Evolutionary conservation across 2,888 invertebrate genomes (phyloP).

Genomic region (Chironomus tentans): DNA sequence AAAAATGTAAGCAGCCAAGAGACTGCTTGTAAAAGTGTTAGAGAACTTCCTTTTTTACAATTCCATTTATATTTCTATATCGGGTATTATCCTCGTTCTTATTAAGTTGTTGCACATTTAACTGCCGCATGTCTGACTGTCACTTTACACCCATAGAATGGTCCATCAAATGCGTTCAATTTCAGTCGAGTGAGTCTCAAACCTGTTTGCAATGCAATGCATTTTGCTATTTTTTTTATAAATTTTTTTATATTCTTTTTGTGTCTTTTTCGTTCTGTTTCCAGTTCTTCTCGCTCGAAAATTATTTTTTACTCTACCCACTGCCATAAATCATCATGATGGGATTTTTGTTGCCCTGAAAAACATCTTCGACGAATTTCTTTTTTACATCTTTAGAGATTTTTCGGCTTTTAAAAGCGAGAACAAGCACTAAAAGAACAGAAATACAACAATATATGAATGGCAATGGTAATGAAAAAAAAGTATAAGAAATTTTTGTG

Average conservation of each 20-base stretch:
- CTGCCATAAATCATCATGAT: slow-evolving; percentile 21
- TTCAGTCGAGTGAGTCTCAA: too few species aligned
- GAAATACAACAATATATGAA: neutral
- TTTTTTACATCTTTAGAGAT: neutral
- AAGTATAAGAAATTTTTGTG: neutral
- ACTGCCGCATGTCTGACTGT: neutral
- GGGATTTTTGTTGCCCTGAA: slow-evolving; percentile 12
- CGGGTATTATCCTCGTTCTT: too few species aligned
- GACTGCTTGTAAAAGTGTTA: neutral
- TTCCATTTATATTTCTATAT: neutral
- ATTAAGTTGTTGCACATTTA: neutral
- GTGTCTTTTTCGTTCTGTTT: neutral
- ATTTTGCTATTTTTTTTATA: neutral
- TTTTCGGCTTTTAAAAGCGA: neutral
- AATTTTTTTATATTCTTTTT: neutral
- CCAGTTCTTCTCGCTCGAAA: neutral
- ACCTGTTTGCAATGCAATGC: too few species aligned
- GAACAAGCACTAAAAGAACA: neutral
- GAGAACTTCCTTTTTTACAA: slow-evolving; percentile 18
- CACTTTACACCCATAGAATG: too few species aligned
- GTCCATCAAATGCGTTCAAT: too few species aligned
- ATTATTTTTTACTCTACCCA: neutral
- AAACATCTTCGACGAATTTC: neutral
- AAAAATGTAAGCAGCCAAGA: neutral
- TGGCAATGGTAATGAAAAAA: neutral